phyloP scores from a whole-genome alignment of 2,888 invertebrate genomes.

The Agrochola lychnidis region DNA sequence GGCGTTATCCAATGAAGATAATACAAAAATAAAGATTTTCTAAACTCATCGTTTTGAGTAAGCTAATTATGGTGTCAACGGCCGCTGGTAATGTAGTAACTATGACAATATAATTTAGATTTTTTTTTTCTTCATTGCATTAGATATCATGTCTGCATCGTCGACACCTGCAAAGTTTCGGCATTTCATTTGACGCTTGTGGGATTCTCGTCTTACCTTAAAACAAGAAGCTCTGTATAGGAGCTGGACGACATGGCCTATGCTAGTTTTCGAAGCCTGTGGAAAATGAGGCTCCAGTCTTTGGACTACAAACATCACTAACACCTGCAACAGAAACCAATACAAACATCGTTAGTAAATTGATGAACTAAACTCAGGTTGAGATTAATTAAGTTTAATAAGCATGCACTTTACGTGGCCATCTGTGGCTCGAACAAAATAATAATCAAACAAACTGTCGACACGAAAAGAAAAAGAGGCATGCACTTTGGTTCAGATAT shows the following conservation, averaged over 20 bases:
- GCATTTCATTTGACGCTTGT: not conserved
- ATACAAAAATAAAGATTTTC: not conserved
- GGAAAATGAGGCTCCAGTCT: slow-evolving; percentile 98
- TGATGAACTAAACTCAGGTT: not conserved
- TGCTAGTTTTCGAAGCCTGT: slow-evolving; percentile 99
- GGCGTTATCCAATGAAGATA: not conserved
- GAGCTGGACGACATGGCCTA: slow-evolving; percentile 99
- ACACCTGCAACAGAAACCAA: slow-evolving; percentile 84
- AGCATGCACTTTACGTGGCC: not conserved
- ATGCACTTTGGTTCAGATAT: not conserved
- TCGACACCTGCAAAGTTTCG: not conserved
- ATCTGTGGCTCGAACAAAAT: not conserved
- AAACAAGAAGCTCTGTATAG: slow-evolving; percentile 99
- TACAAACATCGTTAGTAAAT: slow-evolving; percentile 8
- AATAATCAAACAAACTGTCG: not conserved
- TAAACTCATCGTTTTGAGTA: too few relatives aligned
- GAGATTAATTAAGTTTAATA: not conserved
- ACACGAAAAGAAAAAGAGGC: not conserved
- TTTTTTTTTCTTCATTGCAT: not conserved
- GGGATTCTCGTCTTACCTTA: slow-evolving; percentile 92
- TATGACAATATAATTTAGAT: too few relatives aligned
- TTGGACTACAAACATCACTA: slow-evolving; percentile 99
- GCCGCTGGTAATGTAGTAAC: not conserved
- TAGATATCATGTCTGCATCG: too few relatives aligned
- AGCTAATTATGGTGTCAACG: not conserved